phyloP scores from a whole-genome alignment of 92 coral and sea anemone species.

The Phenganax stokvisi region DNA sequence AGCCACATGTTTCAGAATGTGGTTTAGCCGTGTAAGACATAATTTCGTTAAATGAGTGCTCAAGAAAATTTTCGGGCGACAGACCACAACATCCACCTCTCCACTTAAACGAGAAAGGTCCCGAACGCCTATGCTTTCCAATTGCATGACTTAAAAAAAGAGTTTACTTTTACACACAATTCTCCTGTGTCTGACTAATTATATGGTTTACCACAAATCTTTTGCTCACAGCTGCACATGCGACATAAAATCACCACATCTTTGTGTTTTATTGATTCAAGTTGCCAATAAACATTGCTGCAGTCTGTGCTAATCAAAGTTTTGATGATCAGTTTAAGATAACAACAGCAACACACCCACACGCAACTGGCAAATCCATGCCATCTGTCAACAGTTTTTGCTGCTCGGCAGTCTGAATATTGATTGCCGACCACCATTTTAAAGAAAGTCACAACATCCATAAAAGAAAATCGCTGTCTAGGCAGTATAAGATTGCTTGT shows the following conservation, averaged over 20 bases:
- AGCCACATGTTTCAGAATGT: too few relatives aligned
- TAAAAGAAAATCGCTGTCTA: too few relatives aligned
- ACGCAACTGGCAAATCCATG: too few relatives aligned
- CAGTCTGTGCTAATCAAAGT: background rate
- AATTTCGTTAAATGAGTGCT: too few relatives aligned
- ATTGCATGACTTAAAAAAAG: background rate
- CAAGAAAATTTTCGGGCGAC: too few relatives aligned
- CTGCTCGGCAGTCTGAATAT: background rate
- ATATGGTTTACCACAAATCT: background rate
- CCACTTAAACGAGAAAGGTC: too few relatives aligned
- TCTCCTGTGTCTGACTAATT: background rate
- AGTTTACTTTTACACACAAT: background rate
- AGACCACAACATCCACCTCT: too few relatives aligned
- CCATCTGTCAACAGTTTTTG: background rate
- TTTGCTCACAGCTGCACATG: background rate
- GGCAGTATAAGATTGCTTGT: too few relatives aligned
- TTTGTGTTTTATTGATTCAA: background rate
- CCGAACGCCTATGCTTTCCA: too few relatives aligned
- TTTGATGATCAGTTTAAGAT: background rate
- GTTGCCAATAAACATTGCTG: background rate
- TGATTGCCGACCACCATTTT: too few relatives aligned
- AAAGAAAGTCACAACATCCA: too few relatives aligned
- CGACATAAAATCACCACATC: background rate
- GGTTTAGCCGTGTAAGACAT: too few relatives aligned
- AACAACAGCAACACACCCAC: background rate